Evolutionary conservation across 2,797 vertebrate genomes (phyloP).

Genomic region (Schizopygopsis malacanthus): DNA sequence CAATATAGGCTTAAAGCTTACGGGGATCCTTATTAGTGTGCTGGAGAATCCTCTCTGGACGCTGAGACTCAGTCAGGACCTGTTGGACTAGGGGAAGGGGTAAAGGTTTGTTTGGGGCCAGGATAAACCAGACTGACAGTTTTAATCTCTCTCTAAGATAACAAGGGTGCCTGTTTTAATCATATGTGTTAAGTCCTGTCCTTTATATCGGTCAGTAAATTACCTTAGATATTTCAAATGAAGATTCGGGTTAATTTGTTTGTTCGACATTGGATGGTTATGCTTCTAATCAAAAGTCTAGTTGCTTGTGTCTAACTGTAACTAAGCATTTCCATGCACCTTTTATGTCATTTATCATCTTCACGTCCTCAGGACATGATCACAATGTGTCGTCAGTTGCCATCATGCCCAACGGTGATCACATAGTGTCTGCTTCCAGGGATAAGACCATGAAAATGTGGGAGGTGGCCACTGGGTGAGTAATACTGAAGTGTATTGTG

Average conservation of each 20-base stretch:
- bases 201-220: not conserved
- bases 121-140: slow-evolving; percentile 28
- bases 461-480: slow-evolving; percentile 99
- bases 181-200: not conserved
- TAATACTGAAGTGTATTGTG: slow-evolving; percentile 45
- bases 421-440: slow-evolving; percentile 98
- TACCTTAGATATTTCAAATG: not conserved
- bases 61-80: slow-evolving; percentile 3
- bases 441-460: slow-evolving; percentile 99
- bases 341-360: not conserved
- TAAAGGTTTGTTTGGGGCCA: slow-evolving; percentile 23
- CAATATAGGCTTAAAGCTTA: slow-evolving; percentile 28
- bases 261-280: not conserved
- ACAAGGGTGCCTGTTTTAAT: not conserved
- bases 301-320: not conserved
- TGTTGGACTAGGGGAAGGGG: not conserved
- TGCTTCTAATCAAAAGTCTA: not conserved
- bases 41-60: slow-evolving; percentile 10
- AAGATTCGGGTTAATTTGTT: not conserved
- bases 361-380: slow-evolving; percentile 87
- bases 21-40: slow-evolving; percentile 20
- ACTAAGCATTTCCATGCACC: not conserved
- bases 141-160: slow-evolving; percentile 41
- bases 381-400: slow-evolving; percentile 99
- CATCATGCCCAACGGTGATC: slow-evolving; percentile 99